These are phyloP conservation scores for Poecilia latipinna DNA, from an alignment of 2,113 vertebrate genomes.

Conservation along the genomic window DNA sequence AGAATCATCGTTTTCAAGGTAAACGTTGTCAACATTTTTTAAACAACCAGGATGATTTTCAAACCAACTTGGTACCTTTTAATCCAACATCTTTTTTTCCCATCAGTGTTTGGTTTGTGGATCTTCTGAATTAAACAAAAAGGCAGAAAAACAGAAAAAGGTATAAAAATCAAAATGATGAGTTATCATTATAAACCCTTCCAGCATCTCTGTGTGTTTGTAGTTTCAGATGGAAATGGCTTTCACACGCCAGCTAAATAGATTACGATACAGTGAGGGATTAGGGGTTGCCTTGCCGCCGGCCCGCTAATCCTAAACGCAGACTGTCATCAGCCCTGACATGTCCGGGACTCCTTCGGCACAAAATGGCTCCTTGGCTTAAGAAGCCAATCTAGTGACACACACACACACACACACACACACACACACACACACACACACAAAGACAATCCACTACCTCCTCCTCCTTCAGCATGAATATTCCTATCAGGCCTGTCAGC, in stretches of 20 bases:
- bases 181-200: constrained; percentile 76
- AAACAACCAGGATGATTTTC: too few species aligned
- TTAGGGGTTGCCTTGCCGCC: constrained; percentile 86
- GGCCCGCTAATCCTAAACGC: constrained; percentile 87
- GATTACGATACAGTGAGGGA: constrained; percentile 88
- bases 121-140: neutral
- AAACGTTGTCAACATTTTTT: too few species aligned
- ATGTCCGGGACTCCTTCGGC: constrained; percentile 86
- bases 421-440: constrained; percentile 4
- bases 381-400: constrained; percentile 53
- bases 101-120: neutral
- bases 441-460: neutral
- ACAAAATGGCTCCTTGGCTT: constrained; percentile 69
- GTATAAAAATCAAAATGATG: constrained; percentile 43
- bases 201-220: constrained; percentile 77
- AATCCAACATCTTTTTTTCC: neutral
- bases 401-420: constrained; percentile 20
- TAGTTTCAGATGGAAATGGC: constrained; percentile 86
- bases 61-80: neutral
- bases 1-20: too few species aligned
- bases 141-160: constrained; percentile 28
- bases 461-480: constrained; percentile 55
- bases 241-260: constrained; percentile 88
- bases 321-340: constrained; percentile 87
- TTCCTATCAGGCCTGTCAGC: constrained; percentile 60